Evolutionary conservation across 2,888 invertebrate species (phyloP), one percentile per base, ranked within the genome.

Genomic region (Megastigmus dorsalis): DNA sequence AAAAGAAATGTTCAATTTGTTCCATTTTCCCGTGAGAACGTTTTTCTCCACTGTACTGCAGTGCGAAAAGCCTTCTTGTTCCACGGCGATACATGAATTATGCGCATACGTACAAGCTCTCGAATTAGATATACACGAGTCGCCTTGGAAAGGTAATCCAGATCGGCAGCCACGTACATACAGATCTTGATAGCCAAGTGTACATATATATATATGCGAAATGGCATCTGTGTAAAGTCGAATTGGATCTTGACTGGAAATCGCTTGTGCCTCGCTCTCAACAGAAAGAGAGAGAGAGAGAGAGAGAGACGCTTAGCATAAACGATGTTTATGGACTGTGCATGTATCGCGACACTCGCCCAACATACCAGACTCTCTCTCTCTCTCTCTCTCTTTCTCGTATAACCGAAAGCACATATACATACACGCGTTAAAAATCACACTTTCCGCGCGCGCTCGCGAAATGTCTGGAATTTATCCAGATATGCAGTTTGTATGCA

Each of bases 81-180:
- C 10, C 33, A 33, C 6, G 9, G n/a, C n/a, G n/a, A n/a, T 10
- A 18, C 55, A 33, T 54, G 45, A 33, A 45, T 54, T 55, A 67
- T 67, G 55, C 55, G 66, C 43, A 45, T 67, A 67, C 15, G 50
- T 45, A 20, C 13, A 23, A 28, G 28, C 55, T 41, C 30, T 52
- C 26, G 33, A 55, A 67, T 67, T 54, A 67, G 43, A 43, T 67
- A n/a, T n/a, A 28, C 43, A 45, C 43, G 48, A 78, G 68, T 76
- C 72, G 77, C 79, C 80, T 79, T 77, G 80, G 67, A 74, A 80
- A 77, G 79, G 79, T 67, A 78, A 76, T 80, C 77, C 76, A 76
- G 79, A 79, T 79, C 60, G 57, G n/a, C 23, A 2, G 67, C 55
- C 41, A 67, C 7, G 57, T 18, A 45, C 26, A 26, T 18, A 45